Base-by-base conservation (phyloP, 2,113 vertebrate species). In the Rynchops niger region DNA sequence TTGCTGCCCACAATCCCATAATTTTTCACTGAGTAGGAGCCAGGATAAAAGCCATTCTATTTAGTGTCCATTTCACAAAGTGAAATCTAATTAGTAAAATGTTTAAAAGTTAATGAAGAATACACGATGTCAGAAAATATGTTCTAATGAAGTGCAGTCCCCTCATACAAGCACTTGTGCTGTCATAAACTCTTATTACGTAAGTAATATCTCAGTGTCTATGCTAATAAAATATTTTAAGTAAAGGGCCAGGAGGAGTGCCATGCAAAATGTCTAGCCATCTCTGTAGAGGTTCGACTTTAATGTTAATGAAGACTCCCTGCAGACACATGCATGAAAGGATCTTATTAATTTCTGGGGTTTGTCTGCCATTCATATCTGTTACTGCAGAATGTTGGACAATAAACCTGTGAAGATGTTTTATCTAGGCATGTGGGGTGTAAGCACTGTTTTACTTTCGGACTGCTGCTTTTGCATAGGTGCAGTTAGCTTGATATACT, bases 101-200 rank as follows among this genome's bases (percentile, higher is more conserved):
- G 92, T 93, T 96, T 95, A 90, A 86, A 96, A 97, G 84, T 90
- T 96, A 97, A 95, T 96, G 81, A 97, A 96, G 95, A 93, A 94
- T 82, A 82, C 34, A 79, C 12, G 6, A 69, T 96, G 82, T 79
- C 84, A 95, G 66, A 88, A 90, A 95, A 87, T 86, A 61, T 23
- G 30, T 94, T 59, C 73, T 90, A 69, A 78, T 88, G 52, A 96
- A 97, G 72, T 93, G 78, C 45, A 69, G 12, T 66, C n/a, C 29
- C 74, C 96, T 96, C 59, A 34, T 47, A 85, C 56, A 88, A 95
- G 85, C 76, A 50, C 53, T 88, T 40, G 83, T 90, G 96, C 92
- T 90, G 74, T 70, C 59, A 34, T 85, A 90, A 93, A 88, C 83
- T 70, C 87, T 58, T 94, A 80, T 84, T 76, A 71, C 8, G 1